phyloP scores from a whole-genome alignment of 2,113 vertebrate genomes.

The Orcinus orca region DNA sequence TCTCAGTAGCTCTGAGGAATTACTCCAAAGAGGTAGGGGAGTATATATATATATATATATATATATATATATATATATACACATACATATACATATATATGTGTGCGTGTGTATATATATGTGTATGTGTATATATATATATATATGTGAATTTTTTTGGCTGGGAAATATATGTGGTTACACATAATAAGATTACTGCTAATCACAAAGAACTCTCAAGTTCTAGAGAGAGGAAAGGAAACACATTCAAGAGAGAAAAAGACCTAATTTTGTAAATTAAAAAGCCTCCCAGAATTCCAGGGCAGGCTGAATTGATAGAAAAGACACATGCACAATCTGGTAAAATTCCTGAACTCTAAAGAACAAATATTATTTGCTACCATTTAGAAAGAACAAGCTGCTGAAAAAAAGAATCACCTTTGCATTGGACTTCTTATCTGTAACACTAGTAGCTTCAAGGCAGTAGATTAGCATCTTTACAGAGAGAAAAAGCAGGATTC shows the following conservation, averaged over 20 bases:
- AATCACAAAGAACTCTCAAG: too few species aligned
- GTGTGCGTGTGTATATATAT: fast-evolving
- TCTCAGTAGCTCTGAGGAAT: background rate
- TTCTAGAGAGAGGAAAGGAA: background rate
- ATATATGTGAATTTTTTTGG: background rate
- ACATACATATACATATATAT: too few species aligned
- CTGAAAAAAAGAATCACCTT: background rate
- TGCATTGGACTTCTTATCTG: background rate
- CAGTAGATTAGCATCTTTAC: background rate
- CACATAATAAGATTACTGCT: background rate
- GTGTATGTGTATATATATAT: too few species aligned
- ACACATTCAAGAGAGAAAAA: background rate
- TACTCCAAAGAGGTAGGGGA: background rate
- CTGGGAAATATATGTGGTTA: background rate
- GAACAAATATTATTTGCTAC: background rate
- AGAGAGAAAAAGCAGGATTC: background rate
- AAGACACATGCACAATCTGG: background rate
- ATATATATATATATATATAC: too few species aligned
- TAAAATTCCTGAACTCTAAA: background rate
- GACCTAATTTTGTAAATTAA: background rate
- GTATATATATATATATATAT: too few species aligned
- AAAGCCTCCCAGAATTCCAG: background rate
- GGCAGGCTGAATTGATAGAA: background rate
- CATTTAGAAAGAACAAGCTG: background rate
- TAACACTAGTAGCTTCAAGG: background rate